Percentiles rank a stretch among this genome's conserved stretches.
These are phyloP conservation scores for Imbricaverruca yamaguchii DNA, from an alignment of 2,888 invertebrate genomes.

Conservation along the genomic window DNA sequence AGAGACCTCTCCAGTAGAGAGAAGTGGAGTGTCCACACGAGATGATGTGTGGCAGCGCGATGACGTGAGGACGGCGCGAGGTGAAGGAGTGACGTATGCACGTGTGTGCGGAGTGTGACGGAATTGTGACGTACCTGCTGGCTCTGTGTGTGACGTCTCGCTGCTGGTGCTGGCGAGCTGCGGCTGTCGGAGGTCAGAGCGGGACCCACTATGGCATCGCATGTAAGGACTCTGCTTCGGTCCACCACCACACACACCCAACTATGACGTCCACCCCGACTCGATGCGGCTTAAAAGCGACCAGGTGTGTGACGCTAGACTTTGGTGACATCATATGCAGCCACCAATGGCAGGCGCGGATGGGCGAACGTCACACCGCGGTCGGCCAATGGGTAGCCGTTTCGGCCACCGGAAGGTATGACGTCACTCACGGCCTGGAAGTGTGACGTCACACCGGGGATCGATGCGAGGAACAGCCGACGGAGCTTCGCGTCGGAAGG, in stretches of 20 bases:
- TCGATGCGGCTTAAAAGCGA: background rate
- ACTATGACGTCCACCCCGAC: background rate
- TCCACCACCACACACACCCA: background rate
- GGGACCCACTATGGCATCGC: background rate
- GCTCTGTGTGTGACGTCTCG: background rate
- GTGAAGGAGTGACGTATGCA: too few species aligned
- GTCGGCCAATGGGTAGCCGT: background rate
- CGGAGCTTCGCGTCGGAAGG: too few species aligned
- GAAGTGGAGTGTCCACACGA: too few species aligned
- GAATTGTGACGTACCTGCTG: background rate
- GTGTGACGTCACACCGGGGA: background rate
- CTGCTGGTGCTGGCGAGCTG: background rate
- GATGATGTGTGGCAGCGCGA: too few species aligned
- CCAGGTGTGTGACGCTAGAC: background rate
- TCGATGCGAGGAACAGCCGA: background rate
- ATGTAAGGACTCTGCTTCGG: background rate
- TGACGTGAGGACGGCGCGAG: too few species aligned
- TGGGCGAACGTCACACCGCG: background rate
- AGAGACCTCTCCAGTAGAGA: too few species aligned
- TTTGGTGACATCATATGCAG: background rate
- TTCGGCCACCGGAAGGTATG: slow-evolving; percentile 11
- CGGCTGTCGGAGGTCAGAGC: background rate
- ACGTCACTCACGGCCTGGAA: background rate
- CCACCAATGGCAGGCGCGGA: background rate
- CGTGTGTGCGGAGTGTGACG: too few species aligned